Evolutionary conservation across 35 echinoderm and acorn worm genomes (phyloP).

Genomic region (Strongylocentrotus purpuratus): DNA sequence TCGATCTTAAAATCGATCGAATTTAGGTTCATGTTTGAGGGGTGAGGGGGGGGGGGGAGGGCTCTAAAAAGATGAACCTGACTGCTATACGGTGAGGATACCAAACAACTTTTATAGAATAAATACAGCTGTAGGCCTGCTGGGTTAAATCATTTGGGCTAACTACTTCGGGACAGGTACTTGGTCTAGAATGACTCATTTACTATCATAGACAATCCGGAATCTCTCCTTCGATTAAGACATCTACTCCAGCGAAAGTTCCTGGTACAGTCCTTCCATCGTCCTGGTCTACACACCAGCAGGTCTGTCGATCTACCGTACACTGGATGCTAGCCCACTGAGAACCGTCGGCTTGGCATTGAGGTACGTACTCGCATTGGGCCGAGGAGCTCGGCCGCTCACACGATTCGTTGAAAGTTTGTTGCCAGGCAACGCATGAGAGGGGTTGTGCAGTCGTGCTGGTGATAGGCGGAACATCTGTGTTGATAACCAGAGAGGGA

Average conservation of each 20-base stretch:
- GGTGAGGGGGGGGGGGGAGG: no score
- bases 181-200: no score
- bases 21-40: no score
- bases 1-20: no score
- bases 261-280: background rate
- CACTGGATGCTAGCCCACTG: background rate
- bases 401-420: conserved; percentile 40
- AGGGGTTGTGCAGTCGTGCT: background rate
- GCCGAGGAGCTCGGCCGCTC: background rate
- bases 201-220: background rate
- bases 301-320: background rate
- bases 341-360: background rate
- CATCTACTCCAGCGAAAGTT: background rate
- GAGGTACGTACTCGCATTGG: background rate
- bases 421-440: conserved; percentile 20
- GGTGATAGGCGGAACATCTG: background rate
- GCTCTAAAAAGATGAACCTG: no score
- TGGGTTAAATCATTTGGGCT: no score
- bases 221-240: background rate
- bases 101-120: no score
- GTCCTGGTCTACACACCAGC: conserved; percentile 13
- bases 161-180: no score
- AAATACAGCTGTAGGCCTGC: no score
- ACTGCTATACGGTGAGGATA: no score
- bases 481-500: background rate